Evolutionary conservation across 2,888 invertebrate species (phyloP).

Genomic region (Brenthis hecate): DNA sequence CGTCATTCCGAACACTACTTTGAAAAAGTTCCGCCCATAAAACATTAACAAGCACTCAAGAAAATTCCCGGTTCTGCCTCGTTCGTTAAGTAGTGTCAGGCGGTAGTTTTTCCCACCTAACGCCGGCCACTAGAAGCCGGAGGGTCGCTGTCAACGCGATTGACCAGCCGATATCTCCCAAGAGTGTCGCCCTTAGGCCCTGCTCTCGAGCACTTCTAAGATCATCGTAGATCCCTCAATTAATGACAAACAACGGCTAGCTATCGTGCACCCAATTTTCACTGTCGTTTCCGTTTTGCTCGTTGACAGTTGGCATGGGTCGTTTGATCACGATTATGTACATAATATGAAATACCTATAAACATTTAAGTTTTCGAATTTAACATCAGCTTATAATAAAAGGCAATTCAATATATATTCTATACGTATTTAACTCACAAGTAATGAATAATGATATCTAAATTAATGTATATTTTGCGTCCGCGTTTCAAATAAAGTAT

Average conservation of each 20-base stretch:
- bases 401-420: no score
- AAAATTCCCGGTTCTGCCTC: conserved; percentile 75
- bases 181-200: conserved; percentile 68
- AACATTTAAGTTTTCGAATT: neutral
- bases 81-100: conserved; percentile 80
- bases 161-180: conserved; percentile 78
- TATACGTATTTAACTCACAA: no score
- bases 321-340: conserved; percentile 37
- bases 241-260: conserved; percentile 75
- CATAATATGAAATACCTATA: neutral
- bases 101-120: conserved; percentile 80
- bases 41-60: conserved; percentile 83
- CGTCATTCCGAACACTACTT: conserved; percentile 78
- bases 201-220: conserved; percentile 57
- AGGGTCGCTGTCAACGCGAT: conserved; percentile 79
- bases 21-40: conserved; percentile 81
- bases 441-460: no score
- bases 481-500: no score
- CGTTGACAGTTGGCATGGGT: conserved; percentile 75
- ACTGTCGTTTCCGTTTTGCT: conserved; percentile 73
- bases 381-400: no score
- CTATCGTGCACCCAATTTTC: conserved; percentile 72
- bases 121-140: conserved; percentile 63
- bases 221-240: conserved; percentile 79
- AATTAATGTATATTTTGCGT: no score